Conservation (phyloP, 2,113 vertebrate genomes). For the Pseudopipra pipra region DNA sequence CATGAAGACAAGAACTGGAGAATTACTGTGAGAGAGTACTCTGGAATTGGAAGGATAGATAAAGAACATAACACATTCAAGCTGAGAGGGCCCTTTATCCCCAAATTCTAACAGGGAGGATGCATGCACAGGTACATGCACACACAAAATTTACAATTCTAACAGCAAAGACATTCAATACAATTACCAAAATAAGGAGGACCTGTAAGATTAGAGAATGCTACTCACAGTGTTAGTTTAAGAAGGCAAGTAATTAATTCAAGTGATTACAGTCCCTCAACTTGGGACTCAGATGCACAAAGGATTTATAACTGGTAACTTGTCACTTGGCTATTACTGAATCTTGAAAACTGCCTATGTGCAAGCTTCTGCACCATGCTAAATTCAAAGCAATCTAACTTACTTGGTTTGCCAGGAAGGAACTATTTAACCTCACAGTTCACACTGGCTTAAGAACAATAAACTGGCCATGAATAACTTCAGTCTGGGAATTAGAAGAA, state of each 20-base stretch:
- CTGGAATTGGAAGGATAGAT: not conserved
- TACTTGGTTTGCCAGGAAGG: not conserved
- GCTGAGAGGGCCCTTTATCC: not conserved
- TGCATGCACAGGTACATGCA: rapidly evolving
- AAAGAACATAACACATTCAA: not conserved
- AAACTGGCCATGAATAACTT: constrained; percentile 13
- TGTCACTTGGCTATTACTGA: not conserved
- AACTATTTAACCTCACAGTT: not conserved
- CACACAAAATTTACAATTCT: not conserved
- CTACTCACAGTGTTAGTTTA: not conserved
- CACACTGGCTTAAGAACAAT: not conserved
- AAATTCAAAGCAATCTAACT: not conserved
- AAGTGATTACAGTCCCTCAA: not conserved
- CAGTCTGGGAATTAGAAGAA: constrained; percentile 37
- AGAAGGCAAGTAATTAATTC: not conserved
- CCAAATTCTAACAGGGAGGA: not conserved
- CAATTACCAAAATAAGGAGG: not conserved
- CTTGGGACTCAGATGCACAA: not conserved
- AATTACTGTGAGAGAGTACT: not conserved
- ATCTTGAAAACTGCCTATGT: not conserved
- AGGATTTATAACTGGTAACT: not conserved
- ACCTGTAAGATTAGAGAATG: not conserved
- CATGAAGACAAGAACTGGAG: not conserved
- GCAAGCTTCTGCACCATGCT: not conserved
- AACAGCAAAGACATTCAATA: not conserved